Base-by-base conservation (phyloP, 1,140 invertebrate genomes). In the Galendromus occidentalis region DNA sequence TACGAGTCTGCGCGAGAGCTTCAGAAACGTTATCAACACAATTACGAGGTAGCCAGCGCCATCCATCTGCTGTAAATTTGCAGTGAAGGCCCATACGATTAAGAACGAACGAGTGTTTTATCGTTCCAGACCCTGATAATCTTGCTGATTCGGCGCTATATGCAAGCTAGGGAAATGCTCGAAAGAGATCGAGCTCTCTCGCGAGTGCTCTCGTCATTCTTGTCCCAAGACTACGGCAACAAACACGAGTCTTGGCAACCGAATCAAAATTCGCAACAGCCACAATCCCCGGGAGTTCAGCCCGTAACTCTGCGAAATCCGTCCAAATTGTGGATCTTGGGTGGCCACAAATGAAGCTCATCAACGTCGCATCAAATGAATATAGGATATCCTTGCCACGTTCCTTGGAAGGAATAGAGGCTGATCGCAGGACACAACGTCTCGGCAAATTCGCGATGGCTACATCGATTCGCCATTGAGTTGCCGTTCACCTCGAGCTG, bases 21-120 rank as follows among this genome's bases (percentile, higher is more conserved):
- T 22, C 51, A 59, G 25, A 59, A 59, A 22, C 14, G 51, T 17
- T 59, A 59, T 33, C 51, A 59, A 59, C 51, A 59, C 33, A 59
- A 59, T 22, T 59, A 59, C 25, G 25, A 59, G 22, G 51, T 59
- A 25, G 14, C 25, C 1, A 17, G 20, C n/a, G n/a, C n/a, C n/a
- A n/a, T n/a, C n/a, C n/a, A n/a, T n/a, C n/a, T n/a, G n/a, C n/a
- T n/a, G n/a, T n/a, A n/a, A n/a, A n/a, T n/a, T n/a, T n/a, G n/a
- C n/a, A n/a, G n/a, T n/a, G n/a, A n/a, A n/a, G n/a, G n/a, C n/a
- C n/a, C n/a, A n/a, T n/a, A n/a, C n/a, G n/a, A n/a, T n/a, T n/a
- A n/a, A n/a, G n/a, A n/a, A n/a, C n/a, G n/a, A n/a, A n/a, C n/a
- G n/a, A n/a, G n/a, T n/a, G n/a, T 25, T 4, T 47, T n/a, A 44